Evolutionary conservation across 2,797 vertebrate species (phyloP).

Genomic region (Odontamblyopus rebecca): DNA sequence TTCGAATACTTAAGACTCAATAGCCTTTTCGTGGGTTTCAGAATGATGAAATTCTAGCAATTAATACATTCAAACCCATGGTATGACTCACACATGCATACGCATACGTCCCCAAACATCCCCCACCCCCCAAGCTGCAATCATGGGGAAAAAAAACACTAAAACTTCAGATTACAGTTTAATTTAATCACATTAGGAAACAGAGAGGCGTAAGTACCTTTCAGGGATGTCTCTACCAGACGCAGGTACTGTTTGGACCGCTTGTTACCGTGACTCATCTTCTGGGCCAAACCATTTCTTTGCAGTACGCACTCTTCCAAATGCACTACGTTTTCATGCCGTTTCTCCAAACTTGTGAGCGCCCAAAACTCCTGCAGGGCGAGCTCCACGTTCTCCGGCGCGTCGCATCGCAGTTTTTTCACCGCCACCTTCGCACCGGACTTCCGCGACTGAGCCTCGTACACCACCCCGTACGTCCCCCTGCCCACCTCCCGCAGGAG

Average conservation of each 20-base stretch:
- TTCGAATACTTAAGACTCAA: too few relatives aligned
- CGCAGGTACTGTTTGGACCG: conserved; percentile 86
- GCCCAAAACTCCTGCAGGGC: conserved; percentile 94
- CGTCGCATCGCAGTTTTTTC: conserved; percentile 92
- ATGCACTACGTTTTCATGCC: conserved; percentile 91
- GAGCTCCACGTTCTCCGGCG: conserved; percentile 93
- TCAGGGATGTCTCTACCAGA: conserved; percentile 89
- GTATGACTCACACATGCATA: too few relatives aligned
- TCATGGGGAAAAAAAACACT: too few relatives aligned
- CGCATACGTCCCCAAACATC: too few relatives aligned
- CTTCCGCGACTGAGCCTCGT: conserved; percentile 85
- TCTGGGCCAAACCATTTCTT: conserved; percentile 86
- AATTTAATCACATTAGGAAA: not conserved
- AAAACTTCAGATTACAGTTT: too few relatives aligned
- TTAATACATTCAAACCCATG: too few relatives aligned
- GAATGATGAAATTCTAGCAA: too few relatives aligned
- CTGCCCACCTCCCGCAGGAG: conserved; percentile 89
- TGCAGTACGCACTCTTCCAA: conserved; percentile 95
- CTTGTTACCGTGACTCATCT: conserved; percentile 90
- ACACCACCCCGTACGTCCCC: conserved; percentile 93
- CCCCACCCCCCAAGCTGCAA: too few relatives aligned
- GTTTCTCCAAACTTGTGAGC: conserved; percentile 88
- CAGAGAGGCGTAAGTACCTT: conserved; percentile 75
- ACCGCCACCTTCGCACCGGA: conserved; percentile 88
- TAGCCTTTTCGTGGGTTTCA: too few relatives aligned